These are phyloP conservation scores for Malurus elegans DNA, from an alignment of 2,113 vertebrate species.

Conservation along the genomic window DNA sequence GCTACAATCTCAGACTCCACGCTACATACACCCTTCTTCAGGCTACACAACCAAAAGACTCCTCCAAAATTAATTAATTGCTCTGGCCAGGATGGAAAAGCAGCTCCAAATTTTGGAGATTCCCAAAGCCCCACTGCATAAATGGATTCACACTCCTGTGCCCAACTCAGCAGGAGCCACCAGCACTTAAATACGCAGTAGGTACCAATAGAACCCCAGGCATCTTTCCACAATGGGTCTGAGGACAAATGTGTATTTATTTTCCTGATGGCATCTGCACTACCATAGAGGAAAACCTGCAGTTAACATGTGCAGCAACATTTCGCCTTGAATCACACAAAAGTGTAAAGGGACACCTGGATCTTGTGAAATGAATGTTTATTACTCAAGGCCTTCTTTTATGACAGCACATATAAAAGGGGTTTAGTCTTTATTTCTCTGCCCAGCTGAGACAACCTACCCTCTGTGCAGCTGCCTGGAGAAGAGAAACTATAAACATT, in stretches of 20 bases:
- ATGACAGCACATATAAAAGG: neutral
- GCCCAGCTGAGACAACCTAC: neutral
- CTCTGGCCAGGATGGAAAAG: neutral
- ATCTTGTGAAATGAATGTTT: neutral
- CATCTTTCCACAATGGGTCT: neutral
- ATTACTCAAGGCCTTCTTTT: neutral
- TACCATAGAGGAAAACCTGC: neutral
- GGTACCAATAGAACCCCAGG: neutral
- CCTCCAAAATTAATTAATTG: neutral
- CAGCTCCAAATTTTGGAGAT: neutral
- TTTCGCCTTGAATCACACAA: neutral
- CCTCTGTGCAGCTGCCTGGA: slow-evolving; percentile 28
- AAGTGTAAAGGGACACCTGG: neutral
- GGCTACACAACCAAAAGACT: neutral
- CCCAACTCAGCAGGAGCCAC: neutral
- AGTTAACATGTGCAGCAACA: neutral
- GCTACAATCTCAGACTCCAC: neutral
- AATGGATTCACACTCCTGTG: accelerated
- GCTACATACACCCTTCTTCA: neutral
- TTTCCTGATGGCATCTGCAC: neutral
- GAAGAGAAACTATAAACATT: slow-evolving; percentile 35
- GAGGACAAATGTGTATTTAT: neutral
- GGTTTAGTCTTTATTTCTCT: neutral
- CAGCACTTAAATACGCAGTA: accelerated
- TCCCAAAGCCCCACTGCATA: neutral